These are phyloP conservation scores for Acipenser ruthenus DNA, from an alignment of 2,797 vertebrate genomes.

Conservation along the genomic window DNA sequence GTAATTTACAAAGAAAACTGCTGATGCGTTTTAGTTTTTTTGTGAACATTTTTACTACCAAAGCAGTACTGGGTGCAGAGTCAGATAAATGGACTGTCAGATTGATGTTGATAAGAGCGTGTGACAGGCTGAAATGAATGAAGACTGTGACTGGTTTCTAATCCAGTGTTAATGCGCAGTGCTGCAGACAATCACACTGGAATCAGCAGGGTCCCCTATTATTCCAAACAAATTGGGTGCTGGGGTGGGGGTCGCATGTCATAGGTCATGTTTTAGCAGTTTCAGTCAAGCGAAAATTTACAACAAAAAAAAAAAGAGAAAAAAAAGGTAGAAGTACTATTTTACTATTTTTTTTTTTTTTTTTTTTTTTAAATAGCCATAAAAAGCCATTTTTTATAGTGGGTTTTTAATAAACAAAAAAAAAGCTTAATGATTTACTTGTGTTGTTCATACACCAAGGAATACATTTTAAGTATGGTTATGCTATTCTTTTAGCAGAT, in stretches of 20 bases:
- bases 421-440: no score
- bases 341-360: no score
- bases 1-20: conserved; percentile 87
- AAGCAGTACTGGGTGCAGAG: conserved; percentile 87
- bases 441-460: no score
- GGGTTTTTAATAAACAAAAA: no score
- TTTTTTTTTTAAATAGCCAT: no score
- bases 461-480: no score
- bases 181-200: conserved; percentile 41
- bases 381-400: no score
- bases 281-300: background rate
- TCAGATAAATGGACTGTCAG: conserved; percentile 96
- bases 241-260: conserved; percentile 8
- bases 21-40: conserved; percentile 83
- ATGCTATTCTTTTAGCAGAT: no score
- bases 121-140: conserved; percentile 79
- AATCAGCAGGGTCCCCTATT: conserved; percentile 39
- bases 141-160: conserved; percentile 38
- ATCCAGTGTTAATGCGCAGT: conserved; percentile 53
- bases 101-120: conserved; percentile 87
- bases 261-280: conserved; percentile 4
- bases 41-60: conserved; percentile 84
- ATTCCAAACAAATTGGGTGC: conserved; percentile 27
- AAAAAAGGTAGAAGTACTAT: no score
- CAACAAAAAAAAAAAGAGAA: no score